These are phyloP conservation scores for Macrotrachela quadricornifera DNA, from an alignment of 1,140 invertebrate species.

Conservation along the genomic window DNA sequence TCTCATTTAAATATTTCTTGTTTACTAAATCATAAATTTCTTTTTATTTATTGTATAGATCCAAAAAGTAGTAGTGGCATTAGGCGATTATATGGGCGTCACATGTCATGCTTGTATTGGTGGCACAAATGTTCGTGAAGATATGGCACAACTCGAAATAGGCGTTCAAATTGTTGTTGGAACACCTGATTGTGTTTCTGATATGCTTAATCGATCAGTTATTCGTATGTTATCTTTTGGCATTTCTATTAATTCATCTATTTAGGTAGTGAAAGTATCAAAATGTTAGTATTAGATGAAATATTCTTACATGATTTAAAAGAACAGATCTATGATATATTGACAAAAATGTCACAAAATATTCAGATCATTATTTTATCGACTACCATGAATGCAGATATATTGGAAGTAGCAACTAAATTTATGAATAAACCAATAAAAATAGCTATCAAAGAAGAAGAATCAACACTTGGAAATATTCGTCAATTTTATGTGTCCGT, in stretches of 20 bases:
- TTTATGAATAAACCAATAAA: slow-evolving; percentile 89
- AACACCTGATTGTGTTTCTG: slow-evolving; percentile 86
- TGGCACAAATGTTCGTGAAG: slow-evolving; percentile 88
- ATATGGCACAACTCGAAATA: slow-evolving; percentile 69
- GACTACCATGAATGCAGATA: slow-evolving; percentile 86
- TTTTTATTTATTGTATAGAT: slow-evolving; percentile 35
- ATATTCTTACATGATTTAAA: slow-evolving; percentile 95
- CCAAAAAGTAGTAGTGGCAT: slow-evolving; percentile 75
- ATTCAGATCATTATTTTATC: slow-evolving; percentile 88
- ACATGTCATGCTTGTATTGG: slow-evolving; percentile 97
- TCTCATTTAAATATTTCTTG: no score
- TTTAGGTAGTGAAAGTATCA: slow-evolving; percentile 50
- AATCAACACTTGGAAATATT: slow-evolving; percentile 95
- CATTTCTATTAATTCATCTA: neutral
- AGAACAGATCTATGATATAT: slow-evolving; percentile 98
- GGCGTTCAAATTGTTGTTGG: slow-evolving; percentile 93
- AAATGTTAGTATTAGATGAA: slow-evolving; percentile 95
- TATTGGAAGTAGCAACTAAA: slow-evolving; percentile 79
- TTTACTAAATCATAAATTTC: no score
- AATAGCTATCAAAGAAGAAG: slow-evolving; percentile 94
- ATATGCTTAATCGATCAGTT: slow-evolving; percentile 84
- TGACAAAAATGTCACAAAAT: slow-evolving; percentile 63
- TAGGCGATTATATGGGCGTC: slow-evolving; percentile 90
- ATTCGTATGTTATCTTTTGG: slow-evolving; percentile 25
- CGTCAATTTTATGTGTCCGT: slow-evolving; percentile 92